Evolutionary conservation across 2,888 invertebrate species (phyloP).

Genomic region (Opisthograptis luteolata): DNA sequence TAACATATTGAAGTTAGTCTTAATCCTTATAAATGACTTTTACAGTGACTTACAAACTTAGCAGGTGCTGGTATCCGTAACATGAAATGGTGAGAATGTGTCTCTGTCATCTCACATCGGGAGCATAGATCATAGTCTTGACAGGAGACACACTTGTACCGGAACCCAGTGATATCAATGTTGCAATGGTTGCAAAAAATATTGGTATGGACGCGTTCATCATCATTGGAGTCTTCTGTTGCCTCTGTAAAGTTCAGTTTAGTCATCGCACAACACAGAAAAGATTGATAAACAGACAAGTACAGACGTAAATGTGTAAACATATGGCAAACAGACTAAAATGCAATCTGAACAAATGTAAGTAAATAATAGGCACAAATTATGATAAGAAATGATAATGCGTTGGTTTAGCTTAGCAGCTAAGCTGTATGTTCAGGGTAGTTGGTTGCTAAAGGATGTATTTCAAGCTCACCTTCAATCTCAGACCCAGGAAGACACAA

Average conservation of each 20-base stretch:
- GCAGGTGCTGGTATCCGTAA: slow-evolving; percentile 85
- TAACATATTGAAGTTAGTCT: too few relatives aligned
- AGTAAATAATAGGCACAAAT: too few relatives aligned
- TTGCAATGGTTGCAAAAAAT: slow-evolving; percentile 91
- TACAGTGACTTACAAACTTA: slow-evolving; percentile 72
- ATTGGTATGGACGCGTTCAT: slow-evolving; percentile 63
- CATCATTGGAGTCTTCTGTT: slow-evolving; percentile 40
- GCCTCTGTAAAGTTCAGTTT: slow-evolving; percentile 13
- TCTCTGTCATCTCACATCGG: slow-evolving; percentile 87
- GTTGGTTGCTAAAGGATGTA: neutral
- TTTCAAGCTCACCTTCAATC: slow-evolving; percentile 45
- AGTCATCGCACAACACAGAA: too few relatives aligned
- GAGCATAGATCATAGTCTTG: slow-evolving; percentile 92
- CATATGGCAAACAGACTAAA: too few relatives aligned
- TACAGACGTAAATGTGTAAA: too few relatives aligned
- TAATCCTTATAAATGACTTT: too few relatives aligned
- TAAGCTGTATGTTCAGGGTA: too few relatives aligned
- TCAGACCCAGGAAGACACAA: slow-evolving; percentile 55
- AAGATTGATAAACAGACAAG: too few relatives aligned
- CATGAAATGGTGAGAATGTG: slow-evolving; percentile 91
- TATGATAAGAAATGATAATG: too few relatives aligned
- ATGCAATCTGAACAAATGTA: too few relatives aligned
- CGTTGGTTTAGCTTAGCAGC: too few relatives aligned
- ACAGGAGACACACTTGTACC: slow-evolving; percentile 94
- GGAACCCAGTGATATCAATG: slow-evolving; percentile 86